Percentiles rank a stretch among this genome's conserved stretches.
Evolutionary conservation across 2,113 vertebrate genomes (phyloP).

Genomic region (Trichechus manatus): DNA sequence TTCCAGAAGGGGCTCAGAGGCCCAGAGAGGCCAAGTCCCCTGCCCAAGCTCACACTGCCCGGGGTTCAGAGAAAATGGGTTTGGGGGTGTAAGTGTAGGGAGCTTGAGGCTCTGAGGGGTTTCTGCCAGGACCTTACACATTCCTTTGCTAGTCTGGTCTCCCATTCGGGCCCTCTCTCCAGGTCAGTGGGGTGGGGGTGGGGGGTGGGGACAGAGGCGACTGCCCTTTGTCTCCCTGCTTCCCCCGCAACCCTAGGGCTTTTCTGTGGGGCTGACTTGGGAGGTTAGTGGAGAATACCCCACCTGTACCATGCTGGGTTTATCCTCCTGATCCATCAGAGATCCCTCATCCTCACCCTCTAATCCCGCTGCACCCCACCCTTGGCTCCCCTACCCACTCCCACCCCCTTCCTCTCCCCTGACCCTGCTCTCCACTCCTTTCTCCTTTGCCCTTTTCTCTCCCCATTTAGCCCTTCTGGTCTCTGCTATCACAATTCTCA

Average conservation of each 20-base stretch:
- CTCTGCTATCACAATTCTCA: not conserved
- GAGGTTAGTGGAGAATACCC: not conserved
- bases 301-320: not conserved
- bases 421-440: not conserved
- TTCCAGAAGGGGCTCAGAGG: not conserved
- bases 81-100: not conserved
- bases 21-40: not conserved
- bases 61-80: not conserved
- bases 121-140: fast-evolving
- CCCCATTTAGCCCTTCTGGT: not conserved
- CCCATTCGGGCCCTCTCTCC: not conserved
- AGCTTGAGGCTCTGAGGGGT: fast-evolving
- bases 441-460: not conserved
- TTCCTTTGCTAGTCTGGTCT: no score
- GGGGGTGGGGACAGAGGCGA: no score
- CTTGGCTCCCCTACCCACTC: not conserved
- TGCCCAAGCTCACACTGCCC: not conserved
- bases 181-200: fast-evolving
- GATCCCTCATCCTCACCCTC: not conserved
- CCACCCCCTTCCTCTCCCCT: not conserved
- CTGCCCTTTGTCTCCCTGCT: not conserved
- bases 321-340: fast-evolving
- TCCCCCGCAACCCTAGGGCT: not conserved
- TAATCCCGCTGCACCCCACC: not conserved
- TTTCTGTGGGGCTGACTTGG: not conserved